Base-by-base conservation (phyloP, 2,888 invertebrate species). In the Drosophila gaucha region DNA sequence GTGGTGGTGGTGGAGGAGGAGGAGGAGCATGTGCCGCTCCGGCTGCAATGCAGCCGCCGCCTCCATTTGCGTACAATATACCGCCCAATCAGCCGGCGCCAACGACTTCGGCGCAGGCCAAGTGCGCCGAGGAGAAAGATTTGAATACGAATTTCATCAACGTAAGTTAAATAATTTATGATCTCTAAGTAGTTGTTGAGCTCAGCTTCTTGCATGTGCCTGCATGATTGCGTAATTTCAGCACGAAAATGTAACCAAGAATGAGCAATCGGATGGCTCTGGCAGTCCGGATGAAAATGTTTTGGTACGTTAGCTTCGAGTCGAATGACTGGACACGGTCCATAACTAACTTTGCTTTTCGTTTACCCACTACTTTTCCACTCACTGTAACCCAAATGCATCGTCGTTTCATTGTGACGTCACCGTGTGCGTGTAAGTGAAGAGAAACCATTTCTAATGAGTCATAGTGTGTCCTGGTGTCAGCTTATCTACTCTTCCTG, bases 261-360 rank as follows among this genome's bases (percentile, higher is more conserved):
- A 39, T 30, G 57, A 58, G 20, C 44, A 73, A 39, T 94, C 94
- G 68, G 94, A 95, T 80, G 94, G 93, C 92, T 94, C 95, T 92
- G 94, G 95, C 86, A 94, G 94, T 88, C 95, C 96, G 87, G 95
- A 95, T 92, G 93, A 94, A 80, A 94, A 94, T 90, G 92, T 94
- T 78, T 94, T 95, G 95, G 96, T 96, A 94, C 93, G 92, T 91
- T 67, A 66, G 18, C 20, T 18, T 31, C 47, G 14, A 49, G 51
- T 63, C 49, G 60, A 47, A 55, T 30, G 66, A 47, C 9, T 41
- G 44, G 56, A 51, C 20, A 16, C 55, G 28, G 52, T 55, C 51
- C 49, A 52, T 62, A 68, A 72, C 77, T 88, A 80, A 86, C 85
- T 52, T 41, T 39, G 78, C 69, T 76, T 73, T 67, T 71, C 52